A percentile compares a stretch with the other conserved stretches of the same genome.
Evolutionary conservation across 2,888 invertebrate species (phyloP).

Genomic region (Tinea semifulvella): DNA sequence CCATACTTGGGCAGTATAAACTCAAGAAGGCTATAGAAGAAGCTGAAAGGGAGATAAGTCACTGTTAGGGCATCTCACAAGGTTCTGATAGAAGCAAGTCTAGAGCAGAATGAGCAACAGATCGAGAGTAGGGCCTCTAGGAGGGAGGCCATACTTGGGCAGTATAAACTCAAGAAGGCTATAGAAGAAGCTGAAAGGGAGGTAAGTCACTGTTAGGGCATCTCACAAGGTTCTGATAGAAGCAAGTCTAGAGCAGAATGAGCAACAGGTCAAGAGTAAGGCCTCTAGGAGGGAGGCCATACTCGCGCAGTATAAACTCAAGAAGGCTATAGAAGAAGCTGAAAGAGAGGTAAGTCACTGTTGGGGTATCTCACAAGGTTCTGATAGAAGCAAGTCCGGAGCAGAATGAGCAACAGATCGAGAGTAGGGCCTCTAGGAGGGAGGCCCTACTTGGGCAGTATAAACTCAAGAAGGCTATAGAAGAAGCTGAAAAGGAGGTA

Average conservation of each 20-base stretch:
- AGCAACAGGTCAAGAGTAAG: constrained; percentile 77
- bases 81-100: constrained; percentile 88
- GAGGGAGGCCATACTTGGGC: too few species aligned
- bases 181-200: constrained; percentile 78
- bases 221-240: too few species aligned
- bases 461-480: too few species aligned
- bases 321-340: constrained; percentile 92
- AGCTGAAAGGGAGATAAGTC: constrained; percentile 80
- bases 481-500: too few species aligned
- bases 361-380: too few species aligned
- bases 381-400: too few species aligned
- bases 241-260: constrained; percentile 84
- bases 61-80: not conserved
- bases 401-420: too few species aligned
- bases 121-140: constrained; percentile 79
- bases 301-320: constrained; percentile 91
- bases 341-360: constrained; percentile 87
- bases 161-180: too few species aligned
- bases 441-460: too few species aligned
- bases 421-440: too few species aligned
- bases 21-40: constrained; percentile 93
- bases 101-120: constrained; percentile 83
- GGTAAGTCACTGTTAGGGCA: constrained; percentile 87
- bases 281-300: constrained; percentile 88
- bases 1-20: constrained; percentile 92